Conservation (phyloP, 2,113 vertebrate species). For the Scomber scombrus region DNA sequence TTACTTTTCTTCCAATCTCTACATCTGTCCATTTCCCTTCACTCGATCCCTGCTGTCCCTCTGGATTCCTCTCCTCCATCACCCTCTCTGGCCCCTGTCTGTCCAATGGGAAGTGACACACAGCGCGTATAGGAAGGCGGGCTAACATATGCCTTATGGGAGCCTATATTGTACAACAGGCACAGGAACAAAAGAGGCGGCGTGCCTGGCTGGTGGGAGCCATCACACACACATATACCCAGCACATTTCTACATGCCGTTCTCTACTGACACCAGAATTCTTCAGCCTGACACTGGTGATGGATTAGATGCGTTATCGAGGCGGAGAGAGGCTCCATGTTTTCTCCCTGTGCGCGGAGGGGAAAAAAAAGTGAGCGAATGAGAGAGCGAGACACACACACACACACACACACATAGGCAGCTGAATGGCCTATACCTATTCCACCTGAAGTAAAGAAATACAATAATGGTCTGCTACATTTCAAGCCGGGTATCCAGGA, state of each 20-base stretch:
- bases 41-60: background rate
- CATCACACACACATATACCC: constrained; percentile 46
- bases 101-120: constrained; percentile 75
- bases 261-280: constrained; percentile 79
- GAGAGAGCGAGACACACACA: constrained; percentile 33
- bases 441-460: constrained; percentile 69
- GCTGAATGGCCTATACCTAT: constrained; percentile 53
- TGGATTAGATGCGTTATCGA: constrained; percentile 85
- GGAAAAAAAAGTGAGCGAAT: constrained; percentile 55
- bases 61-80: constrained; percentile 35
- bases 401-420: constrained; percentile 26
- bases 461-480: constrained; percentile 66
- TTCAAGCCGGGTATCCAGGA: constrained; percentile 58
- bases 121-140: constrained; percentile 40
- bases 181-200: constrained; percentile 69
- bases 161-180: constrained; percentile 74
- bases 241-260: constrained; percentile 53
- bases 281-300: constrained; percentile 82
- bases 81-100: constrained; percentile 42
- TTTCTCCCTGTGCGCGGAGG: constrained; percentile 52
- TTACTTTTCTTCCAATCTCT: background rate
- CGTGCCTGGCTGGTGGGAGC: constrained; percentile 62
- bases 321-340: constrained; percentile 76
- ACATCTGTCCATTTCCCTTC: constrained; percentile 21
- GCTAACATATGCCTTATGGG: constrained; percentile 73